Percentiles rank a stretch among this genome's conserved stretches.
Conservation (phyloP, 2,797 vertebrate species). For the Chrosomus eos region DNA sequence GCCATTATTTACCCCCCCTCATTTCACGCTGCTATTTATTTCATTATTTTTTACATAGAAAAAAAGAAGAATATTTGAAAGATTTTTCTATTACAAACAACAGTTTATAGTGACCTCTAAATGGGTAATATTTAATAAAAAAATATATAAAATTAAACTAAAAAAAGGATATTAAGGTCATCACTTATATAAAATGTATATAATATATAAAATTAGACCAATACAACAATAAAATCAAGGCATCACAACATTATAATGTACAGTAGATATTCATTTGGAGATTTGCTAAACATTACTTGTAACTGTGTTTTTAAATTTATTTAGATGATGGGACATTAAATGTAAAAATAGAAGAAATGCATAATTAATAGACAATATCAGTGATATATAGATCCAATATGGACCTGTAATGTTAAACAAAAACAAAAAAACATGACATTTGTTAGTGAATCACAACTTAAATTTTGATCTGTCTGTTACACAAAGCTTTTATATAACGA, state of each 20-base stretch:
- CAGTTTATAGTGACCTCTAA: too few relatives aligned
- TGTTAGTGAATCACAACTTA: background rate
- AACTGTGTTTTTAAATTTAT: background rate
- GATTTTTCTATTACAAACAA: background rate
- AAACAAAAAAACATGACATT: background rate
- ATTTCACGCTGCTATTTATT: background rate
- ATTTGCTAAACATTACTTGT: background rate
- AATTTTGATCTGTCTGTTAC: background rate
- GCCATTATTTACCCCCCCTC: background rate
- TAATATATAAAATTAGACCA: too few relatives aligned
- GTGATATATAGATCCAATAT: background rate
- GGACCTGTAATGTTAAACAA: background rate
- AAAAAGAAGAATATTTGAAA: background rate
- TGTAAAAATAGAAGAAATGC: background rate
- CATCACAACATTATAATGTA: background rate
- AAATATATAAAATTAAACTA: background rate
- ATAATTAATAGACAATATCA: background rate
- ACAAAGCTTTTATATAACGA: background rate
- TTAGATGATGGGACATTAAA: background rate
- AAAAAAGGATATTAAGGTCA: background rate
- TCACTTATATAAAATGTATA: background rate
- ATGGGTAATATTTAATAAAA: background rate
- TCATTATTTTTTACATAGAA: accelerated
- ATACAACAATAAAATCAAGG: background rate
- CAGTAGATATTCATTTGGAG: background rate